phyloP scores from a whole-genome alignment of 2,797 vertebrate species.

The Catamblyrhynchus diadema region DNA sequence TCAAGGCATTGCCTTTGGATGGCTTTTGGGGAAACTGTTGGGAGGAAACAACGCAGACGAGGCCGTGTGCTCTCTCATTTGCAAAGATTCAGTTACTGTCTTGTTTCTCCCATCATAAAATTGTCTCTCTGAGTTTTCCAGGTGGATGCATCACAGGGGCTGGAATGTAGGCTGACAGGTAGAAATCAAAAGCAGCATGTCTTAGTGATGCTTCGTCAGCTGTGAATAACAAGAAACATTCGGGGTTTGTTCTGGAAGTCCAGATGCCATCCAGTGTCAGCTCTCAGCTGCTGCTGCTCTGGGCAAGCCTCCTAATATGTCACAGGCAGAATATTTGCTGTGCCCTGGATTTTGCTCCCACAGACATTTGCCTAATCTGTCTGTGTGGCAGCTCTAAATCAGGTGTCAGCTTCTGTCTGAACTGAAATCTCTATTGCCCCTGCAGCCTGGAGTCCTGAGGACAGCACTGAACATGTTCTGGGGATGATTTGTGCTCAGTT shows the following conservation, averaged over 20 bases:
- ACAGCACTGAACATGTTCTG: background rate
- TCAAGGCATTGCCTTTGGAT: background rate
- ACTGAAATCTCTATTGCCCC: background rate
- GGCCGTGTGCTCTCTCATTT: background rate
- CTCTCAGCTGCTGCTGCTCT: conserved; percentile 32
- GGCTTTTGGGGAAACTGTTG: background rate
- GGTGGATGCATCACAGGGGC: conserved; percentile 38
- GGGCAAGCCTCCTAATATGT: background rate
- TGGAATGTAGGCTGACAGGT: conserved; percentile 57
- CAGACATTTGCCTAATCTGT: conserved; percentile 5
- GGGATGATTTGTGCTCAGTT: background rate
- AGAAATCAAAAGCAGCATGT: conserved; percentile 60
- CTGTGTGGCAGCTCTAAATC: background rate
- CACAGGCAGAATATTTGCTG: background rate
- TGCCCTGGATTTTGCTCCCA: background rate
- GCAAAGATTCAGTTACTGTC: conserved; percentile 20
- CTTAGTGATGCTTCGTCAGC: conserved; percentile 56
- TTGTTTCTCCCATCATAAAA: conserved; percentile 28
- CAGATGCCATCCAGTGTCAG: conserved; percentile 34
- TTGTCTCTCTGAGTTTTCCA: conserved; percentile 57
- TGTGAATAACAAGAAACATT: conserved; percentile 53
- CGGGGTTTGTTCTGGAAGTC: conserved; percentile 32
- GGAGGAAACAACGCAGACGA: background rate
- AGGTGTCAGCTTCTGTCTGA: background rate
- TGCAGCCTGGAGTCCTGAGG: background rate